Evolutionary conservation across 2,888 invertebrate species (phyloP), one percentile per base, ranked within the genome.

Genomic region (Troides oblongomaculatus): DNA sequence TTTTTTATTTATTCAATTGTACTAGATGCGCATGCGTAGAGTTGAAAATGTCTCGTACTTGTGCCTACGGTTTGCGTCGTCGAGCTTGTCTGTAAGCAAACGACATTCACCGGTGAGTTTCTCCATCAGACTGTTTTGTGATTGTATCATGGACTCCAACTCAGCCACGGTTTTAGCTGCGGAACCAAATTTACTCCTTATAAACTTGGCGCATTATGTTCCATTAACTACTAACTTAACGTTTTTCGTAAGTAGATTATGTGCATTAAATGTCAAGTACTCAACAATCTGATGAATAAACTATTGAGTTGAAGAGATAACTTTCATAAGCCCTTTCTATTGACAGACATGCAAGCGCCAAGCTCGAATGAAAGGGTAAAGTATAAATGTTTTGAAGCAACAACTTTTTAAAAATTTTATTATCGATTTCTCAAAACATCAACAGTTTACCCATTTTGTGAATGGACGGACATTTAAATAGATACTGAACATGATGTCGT

Each of bases 111-210:
- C 94, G 87, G 97, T 96, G 93, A 97, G 95, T 95, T 96, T 97
- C 94, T 97, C 97, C 96, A 97, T 96, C 95, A 97, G 96, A 95
- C 95, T 95, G 95, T 96, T 97, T 95, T 97, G 97, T 93, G 96
- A 96, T 93, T 95, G 96, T 93, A 97, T 95, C 95, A 97, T 96
- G 90, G 95, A 95, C 94, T 97, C 97, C 93, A 97, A 95, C 93
- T 96, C 97, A 93, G 95, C 95, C 93, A 97, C 97, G 87, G 96
- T 97, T 93, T 96, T 95, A 94, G 95, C 97, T 97, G 95, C 87
- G 90, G 88, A 90, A 90, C 87, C 91, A 90, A 90, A 91, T 86
- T 83, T 83, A 84, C 84, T 84, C 81, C 60, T 61, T 64, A 81
- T 84, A 87, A 72, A 71, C 68, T 71, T 69, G 61, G 60, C 53